Evolutionary conservation across 2,113 vertebrate genomes (phyloP).

Genomic region (Carollia perspicillata): DNA sequence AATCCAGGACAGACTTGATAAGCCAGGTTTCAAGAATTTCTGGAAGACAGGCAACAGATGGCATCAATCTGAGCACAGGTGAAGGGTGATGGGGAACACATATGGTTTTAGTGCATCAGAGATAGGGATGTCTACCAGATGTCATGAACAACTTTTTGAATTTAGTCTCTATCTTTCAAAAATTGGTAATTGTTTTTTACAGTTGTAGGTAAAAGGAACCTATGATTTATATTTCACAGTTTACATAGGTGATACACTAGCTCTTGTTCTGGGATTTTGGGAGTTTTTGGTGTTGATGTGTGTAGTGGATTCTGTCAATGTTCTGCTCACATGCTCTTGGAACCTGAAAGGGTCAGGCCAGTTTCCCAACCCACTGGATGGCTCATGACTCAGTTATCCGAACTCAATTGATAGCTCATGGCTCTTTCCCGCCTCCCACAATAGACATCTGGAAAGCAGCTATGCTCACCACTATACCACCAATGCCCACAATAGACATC

Average conservation of each 20-base stretch:
- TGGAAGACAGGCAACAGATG: conserved; percentile 23
- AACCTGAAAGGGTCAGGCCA: too few species aligned
- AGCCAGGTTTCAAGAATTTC: conserved; percentile 9
- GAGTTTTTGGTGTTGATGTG: not conserved
- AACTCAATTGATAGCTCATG: too few species aligned
- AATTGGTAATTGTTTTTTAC: not conserved
- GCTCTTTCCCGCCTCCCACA: too few species aligned
- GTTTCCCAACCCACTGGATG: too few species aligned
- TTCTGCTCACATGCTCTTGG: not conserved
- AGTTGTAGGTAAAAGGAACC: not conserved
- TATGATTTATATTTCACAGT: not conserved
- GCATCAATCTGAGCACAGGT: not conserved
- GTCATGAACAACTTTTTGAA: not conserved
- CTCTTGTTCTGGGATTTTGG: not conserved
- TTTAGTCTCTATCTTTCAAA: not conserved
- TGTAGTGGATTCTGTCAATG: not conserved
- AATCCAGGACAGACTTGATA: not conserved
- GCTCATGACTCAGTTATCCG: too few species aligned
- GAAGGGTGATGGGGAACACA: not conserved
- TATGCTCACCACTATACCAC: too few species aligned
- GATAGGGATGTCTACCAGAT: not conserved
- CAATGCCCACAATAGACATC: too few species aligned
- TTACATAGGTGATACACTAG: not conserved
- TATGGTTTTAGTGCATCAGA: not conserved
- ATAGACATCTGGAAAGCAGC: too few species aligned